Evolutionary conservation across 2,888 invertebrate species (phyloP), one percentile per base, ranked within the genome.

Genomic region (Chymomyza fuscimana): DNA sequence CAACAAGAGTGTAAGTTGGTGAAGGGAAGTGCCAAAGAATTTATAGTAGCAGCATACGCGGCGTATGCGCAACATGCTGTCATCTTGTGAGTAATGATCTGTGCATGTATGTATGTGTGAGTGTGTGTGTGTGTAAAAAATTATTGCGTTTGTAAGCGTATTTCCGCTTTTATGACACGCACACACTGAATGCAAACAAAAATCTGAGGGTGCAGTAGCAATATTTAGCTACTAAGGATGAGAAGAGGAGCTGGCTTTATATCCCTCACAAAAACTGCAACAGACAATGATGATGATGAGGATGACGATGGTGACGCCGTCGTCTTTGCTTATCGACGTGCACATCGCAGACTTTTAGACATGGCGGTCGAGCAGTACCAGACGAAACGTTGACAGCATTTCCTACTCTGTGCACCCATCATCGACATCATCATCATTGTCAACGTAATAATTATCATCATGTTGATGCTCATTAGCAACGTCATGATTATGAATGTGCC

Each of bases 131-230:
- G 36, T 61, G 61, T 40, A 16, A 67, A 78, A 73, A 81, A 81
- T 76, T 80, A 79, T 79, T 73, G 76, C 79, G 70, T 78, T 78
- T 78, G 79, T 79, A 81, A 81, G 81, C 78, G 73, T 76, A 79
- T 76, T 81, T 81, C 72, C 76, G 76, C 58, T 76, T 73, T 73
- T 79, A 79, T 80, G 79, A 80, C 79, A 79, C 46, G 61, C 69
- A 66, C 68, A 65, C 78, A 58, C 58, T 25, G 59, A 22, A 25
- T 25, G 16, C 68, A 46, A 50, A 65, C 15, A 32, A 46, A 51
- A 10, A 58, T 50, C 25, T 32, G 15, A 25, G 46, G 50, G 15
- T 52, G 63, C 46, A 19, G 5, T 56, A 22, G 54, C 32, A 40
- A 58, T 4, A 46, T 46, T 46, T 46, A 46, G 40, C 40, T 46